Conservation (phyloP, 1,140 invertebrate species). For the Heterodera carotae region DNA sequence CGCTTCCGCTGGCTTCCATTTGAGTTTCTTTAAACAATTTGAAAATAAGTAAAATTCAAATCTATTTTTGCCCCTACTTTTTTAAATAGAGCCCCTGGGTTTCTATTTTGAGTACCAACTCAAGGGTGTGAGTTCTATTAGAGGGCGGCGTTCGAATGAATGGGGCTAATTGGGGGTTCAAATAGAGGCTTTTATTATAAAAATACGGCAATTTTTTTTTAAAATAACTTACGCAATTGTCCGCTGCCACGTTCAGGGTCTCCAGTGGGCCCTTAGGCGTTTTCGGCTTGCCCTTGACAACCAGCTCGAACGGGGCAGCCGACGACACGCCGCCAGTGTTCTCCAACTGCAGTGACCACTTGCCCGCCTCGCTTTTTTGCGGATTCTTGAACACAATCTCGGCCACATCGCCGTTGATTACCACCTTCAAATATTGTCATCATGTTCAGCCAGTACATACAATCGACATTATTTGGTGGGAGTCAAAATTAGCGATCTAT, state of each 20-base stretch:
- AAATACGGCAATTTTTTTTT: not conserved
- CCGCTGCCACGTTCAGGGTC: conserved; percentile 86
- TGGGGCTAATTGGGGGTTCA: no score
- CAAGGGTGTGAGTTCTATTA: no score
- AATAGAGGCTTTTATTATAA: no score
- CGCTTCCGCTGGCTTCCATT: conserved; percentile 77
- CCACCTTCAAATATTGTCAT: conserved; percentile 42
- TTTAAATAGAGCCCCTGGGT: no score
- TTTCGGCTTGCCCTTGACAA: conserved; percentile 62
- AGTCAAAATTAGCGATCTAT: no score
- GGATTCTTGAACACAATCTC: conserved; percentile 65
- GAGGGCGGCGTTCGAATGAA: no score
- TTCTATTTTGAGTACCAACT: no score
- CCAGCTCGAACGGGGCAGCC: conserved; percentile 61
- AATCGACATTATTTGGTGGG: no score
- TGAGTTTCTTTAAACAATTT: conserved; percentile 71
- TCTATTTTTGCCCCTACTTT: not conserved
- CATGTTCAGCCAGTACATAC: not conserved
- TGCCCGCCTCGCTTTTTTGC: conserved; percentile 59
- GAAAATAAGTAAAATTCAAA: not conserved
- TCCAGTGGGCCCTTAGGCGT: conserved; percentile 74
- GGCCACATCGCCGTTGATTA: conserved; percentile 63
- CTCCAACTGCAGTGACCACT: conserved; percentile 61
- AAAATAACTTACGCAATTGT: conserved; percentile 72
- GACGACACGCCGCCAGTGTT: conserved; percentile 60